Conservation (phyloP, 1,140 invertebrate genomes). For the Drosophila subpulchrella region DNA sequence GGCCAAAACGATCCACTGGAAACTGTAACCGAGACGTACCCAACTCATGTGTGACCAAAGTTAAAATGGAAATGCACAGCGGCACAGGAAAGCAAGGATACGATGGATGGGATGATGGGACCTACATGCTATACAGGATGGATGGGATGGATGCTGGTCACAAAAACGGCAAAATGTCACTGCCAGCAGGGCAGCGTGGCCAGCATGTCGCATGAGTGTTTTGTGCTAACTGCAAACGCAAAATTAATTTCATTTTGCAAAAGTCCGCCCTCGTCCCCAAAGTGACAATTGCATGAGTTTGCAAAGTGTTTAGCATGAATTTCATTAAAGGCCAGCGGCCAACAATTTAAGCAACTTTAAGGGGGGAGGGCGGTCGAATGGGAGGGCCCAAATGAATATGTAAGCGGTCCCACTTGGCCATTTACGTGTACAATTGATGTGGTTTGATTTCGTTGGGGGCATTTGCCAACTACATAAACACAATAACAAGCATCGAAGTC, state of each 20-base stretch:
- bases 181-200: slow-evolving; percentile 38
- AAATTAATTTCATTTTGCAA: slow-evolving; percentile 79
- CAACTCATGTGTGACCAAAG: slow-evolving; percentile 78
- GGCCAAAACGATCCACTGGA: slow-evolving; percentile 38
- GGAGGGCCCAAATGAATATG: slow-evolving; percentile 64
- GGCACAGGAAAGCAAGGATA: slow-evolving; percentile 6
- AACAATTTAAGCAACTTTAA: slow-evolving; percentile 62
- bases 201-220: slow-evolving; percentile 74
- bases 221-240: slow-evolving; percentile 68
- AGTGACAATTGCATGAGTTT: slow-evolving; percentile 75
- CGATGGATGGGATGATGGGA: slow-evolving; percentile 25
- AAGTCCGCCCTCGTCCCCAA: slow-evolving; percentile 40
- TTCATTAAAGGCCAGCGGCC: slow-evolving; percentile 61
- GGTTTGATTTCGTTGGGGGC: slow-evolving; percentile 79
- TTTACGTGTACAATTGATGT: slow-evolving; percentile 82
- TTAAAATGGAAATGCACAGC: slow-evolving; percentile 70
- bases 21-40: slow-evolving; percentile 75
- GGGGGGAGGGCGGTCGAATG: slow-evolving; percentile 10
- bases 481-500: slow-evolving; percentile 48
- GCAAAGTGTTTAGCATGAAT: slow-evolving; percentile 75
- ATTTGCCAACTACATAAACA: slow-evolving; percentile 72
- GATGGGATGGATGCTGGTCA: slow-evolving; percentile 7
- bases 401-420: slow-evolving; percentile 81
- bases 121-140: slow-evolving; percentile 12
- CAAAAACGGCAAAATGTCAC: slow-evolving; percentile 71